Percentiles rank a stretch among this genome's conserved stretches.
Conservation (phyloP, 2,888 invertebrate genomes). For the Caradrina clavipalpis region DNA sequence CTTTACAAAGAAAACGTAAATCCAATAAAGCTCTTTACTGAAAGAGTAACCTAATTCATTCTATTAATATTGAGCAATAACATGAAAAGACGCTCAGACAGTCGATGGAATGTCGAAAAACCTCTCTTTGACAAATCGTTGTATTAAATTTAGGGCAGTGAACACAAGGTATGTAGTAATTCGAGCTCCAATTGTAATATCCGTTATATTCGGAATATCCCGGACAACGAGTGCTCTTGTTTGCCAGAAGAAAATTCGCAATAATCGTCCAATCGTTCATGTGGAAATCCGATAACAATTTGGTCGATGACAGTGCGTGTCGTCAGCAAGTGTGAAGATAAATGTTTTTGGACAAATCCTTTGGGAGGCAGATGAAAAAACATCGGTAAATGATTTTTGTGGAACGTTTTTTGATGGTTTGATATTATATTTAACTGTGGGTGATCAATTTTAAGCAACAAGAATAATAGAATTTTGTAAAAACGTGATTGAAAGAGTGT, state of each 20-base stretch:
- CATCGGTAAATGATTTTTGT: conserved; percentile 14
- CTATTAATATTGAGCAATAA: conserved; percentile 2
- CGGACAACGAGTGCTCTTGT: conserved; percentile 28
- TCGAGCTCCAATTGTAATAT: conserved; percentile 48
- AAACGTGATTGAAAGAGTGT: no score
- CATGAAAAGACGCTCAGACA: conserved; percentile 15
- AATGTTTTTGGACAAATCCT: conserved; percentile 28
- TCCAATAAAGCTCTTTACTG: background rate
- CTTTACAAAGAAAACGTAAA: background rate
- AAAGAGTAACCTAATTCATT: background rate
- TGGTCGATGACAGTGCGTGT: conserved; percentile 26
- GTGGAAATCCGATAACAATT: conserved; percentile 56
- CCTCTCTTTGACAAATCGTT: conserved; percentile 21
- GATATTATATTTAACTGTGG: background rate
- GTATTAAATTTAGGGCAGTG: conserved; percentile 34
- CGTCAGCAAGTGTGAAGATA: conserved; percentile 39
- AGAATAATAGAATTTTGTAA: no score
- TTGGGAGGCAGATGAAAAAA: conserved; percentile 19
- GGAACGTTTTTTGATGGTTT: background rate
- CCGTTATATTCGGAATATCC: conserved; percentile 25
- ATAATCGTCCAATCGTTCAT: conserved; percentile 53
- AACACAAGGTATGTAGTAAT: conserved; percentile 49
- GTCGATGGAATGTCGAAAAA: conserved; percentile 12
- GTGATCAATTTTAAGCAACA: no score
- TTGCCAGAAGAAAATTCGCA: conserved; percentile 52